These are phyloP conservation scores for Ormyrus labotus DNA, from an alignment of 2,888 invertebrate genomes.

Conservation along the genomic window DNA sequence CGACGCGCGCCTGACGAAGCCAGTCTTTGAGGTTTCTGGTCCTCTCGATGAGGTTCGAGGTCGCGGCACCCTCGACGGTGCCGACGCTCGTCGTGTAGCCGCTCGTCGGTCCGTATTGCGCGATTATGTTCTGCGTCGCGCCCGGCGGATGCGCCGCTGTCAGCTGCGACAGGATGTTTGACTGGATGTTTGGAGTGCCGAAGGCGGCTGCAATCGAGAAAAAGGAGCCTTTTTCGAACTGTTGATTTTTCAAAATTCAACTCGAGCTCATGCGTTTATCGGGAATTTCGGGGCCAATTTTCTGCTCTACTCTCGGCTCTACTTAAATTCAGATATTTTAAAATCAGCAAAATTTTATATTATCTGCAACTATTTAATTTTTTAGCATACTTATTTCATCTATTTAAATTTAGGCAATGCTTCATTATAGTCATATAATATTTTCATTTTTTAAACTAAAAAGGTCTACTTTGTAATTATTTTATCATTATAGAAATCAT, in stretches of 20 bases:
- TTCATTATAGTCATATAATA: too few species aligned
- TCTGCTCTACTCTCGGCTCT: too few species aligned
- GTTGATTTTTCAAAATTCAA: not conserved
- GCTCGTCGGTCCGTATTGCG: slow-evolving; percentile 73
- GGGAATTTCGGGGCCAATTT: too few species aligned
- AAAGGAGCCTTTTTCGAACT: too few species aligned
- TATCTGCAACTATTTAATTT: too few species aligned
- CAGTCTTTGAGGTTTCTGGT: slow-evolving; percentile 82
- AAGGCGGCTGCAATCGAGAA: slow-evolving; percentile 63
- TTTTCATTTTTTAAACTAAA: too few species aligned
- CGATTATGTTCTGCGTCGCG: slow-evolving; percentile 73
- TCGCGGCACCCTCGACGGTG: slow-evolving; percentile 77
- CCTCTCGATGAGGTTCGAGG: slow-evolving; percentile 81
- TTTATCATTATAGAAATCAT: too few species aligned
- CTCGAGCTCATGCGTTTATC: not conserved
- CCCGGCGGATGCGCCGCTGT: slow-evolving; percentile 68
- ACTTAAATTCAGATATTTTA: too few species aligned
- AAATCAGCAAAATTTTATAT: too few species aligned
- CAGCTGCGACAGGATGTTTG: slow-evolving; percentile 72
- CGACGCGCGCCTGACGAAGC: slow-evolving; percentile 78
- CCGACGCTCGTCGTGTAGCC: slow-evolving; percentile 74
- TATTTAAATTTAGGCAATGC: too few species aligned
- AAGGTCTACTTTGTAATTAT: too few species aligned
- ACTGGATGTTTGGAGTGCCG: slow-evolving; percentile 73
- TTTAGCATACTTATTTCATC: too few species aligned